Base-by-base conservation (phyloP, 2,888 invertebrate genomes). In the Leptopterna dolabrata region DNA sequence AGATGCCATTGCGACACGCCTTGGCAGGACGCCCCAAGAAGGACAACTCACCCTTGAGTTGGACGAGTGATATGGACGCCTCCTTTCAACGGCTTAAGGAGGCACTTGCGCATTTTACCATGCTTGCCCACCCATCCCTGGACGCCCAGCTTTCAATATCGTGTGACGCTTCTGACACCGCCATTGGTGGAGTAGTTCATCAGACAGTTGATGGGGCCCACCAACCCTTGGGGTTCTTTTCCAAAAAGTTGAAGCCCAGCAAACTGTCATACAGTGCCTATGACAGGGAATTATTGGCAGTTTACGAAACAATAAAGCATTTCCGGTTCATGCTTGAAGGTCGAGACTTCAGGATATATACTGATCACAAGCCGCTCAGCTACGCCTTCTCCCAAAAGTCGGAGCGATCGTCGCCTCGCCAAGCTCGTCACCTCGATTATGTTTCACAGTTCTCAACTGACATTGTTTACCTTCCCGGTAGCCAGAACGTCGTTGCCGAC, bases 401-500 rank as follows among this genome's bases (percentile, higher is more conserved):
- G 3, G 90, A 91, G 3, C 91, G 91, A 4, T 90, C 90, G 11
- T 90, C 91, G 0, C 92, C 91, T 0, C 84, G 91, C 0, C 91
- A 92, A 87, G 89, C 90, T 16, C 87, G 91, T 1, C 90, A 92
- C 14, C 88, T 92, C 0, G 81, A 88, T 2, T 88, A 87, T 30
- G 89, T 92, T 30, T 80, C 90, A 0, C 91, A 92, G 87, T 92
- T 92, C 88, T 90, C 91, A 0, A 91, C 91, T 0, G 90, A 91
- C 81, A 91, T 92, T 3, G 86, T 89, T 3, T 90, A 91, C 88
- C 90, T 92, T 2, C 80, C 90, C 0, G 91, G 91, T 0, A 88
- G 90, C 43, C 89, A 91, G 27, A 92, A 92, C 78, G 87, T 90
- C 0, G 91, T 91, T 0, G 91, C 91, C 0, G 92, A 92, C 87